Evolutionary conservation across 2,888 invertebrate species (phyloP).

Genomic region (Torymus texanus): DNA sequence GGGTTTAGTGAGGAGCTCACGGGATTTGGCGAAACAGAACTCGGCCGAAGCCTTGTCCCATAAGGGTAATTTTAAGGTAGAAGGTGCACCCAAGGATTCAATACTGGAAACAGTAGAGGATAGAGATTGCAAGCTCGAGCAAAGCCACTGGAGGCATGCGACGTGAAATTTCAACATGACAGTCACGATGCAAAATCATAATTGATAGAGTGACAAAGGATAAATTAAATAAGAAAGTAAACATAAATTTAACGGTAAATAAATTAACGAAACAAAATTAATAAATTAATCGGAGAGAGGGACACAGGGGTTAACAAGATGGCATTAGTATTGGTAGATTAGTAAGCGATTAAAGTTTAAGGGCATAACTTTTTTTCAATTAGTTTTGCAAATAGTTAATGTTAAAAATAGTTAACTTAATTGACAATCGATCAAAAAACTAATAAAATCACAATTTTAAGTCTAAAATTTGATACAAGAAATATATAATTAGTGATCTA

Average conservation of each 20-base stretch:
- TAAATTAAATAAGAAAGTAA: background rate
- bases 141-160: conserved; percentile 70
- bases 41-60: conserved; percentile 86
- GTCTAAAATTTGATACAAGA: background rate
- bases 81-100: conserved; percentile 75
- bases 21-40: conserved; percentile 84
- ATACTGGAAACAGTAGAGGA: conserved; percentile 75
- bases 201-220: conserved; percentile 1
- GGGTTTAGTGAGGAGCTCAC: conserved; percentile 81
- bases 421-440: no score
- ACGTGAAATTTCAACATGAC: conserved; percentile 22
- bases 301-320: conserved; percentile 54
- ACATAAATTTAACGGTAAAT: conserved; percentile 57
- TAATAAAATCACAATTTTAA: background rate
- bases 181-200: conserved; percentile 28
- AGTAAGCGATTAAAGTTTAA: conserved; percentile 60
- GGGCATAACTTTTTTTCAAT: conserved; percentile 18
- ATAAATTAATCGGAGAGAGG: conserved; percentile 55
- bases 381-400: no score
- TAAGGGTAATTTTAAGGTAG: conserved; percentile 78
- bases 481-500: background rate
- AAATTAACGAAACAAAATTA: conserved; percentile 26
- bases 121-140: conserved; percentile 74
- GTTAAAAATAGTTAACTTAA: no score
- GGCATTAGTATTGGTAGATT: conserved; percentile 62